Conservation (phyloP, 2,888 invertebrate species). For the Meandrusa payeni region DNA sequence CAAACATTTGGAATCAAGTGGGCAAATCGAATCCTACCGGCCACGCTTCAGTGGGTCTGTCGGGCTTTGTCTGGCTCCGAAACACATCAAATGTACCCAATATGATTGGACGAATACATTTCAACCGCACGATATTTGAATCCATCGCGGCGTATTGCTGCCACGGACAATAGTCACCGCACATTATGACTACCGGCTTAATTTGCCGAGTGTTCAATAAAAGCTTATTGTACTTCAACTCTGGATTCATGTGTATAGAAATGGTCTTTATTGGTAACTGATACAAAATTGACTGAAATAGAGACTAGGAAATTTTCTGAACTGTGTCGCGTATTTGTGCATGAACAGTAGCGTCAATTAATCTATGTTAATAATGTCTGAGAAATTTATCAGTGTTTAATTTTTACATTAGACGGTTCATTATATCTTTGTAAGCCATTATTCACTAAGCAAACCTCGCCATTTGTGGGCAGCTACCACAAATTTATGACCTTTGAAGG, state of each 20-base stretch:
- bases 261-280: too few relatives aligned
- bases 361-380: too few relatives aligned
- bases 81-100: conserved; percentile 42
- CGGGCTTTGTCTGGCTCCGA: conserved; percentile 43
- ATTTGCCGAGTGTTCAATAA: too few relatives aligned
- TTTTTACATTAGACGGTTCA: background rate
- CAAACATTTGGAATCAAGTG: conserved; percentile 42
- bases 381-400: too few relatives aligned
- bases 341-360: too few relatives aligned
- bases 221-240: too few relatives aligned
- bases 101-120: conserved; percentile 32
- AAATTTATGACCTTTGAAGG: conserved; percentile 77
- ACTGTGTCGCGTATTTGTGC: too few relatives aligned
- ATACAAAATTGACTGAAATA: too few relatives aligned
- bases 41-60: conserved; percentile 44
- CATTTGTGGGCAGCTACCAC: conserved; percentile 68
- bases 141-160: conserved; percentile 4
- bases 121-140: conserved; percentile 21
- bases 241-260: too few relatives aligned
- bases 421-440: background rate
- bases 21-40: conserved; percentile 36
- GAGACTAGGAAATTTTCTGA: too few relatives aligned
- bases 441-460: conserved; percentile 49
- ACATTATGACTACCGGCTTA: conserved; percentile 23
- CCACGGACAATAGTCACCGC: conserved; percentile 26